Conservation (phyloP, 2,888 invertebrate species). For the Liopterus haemorrhoidalis region DNA sequence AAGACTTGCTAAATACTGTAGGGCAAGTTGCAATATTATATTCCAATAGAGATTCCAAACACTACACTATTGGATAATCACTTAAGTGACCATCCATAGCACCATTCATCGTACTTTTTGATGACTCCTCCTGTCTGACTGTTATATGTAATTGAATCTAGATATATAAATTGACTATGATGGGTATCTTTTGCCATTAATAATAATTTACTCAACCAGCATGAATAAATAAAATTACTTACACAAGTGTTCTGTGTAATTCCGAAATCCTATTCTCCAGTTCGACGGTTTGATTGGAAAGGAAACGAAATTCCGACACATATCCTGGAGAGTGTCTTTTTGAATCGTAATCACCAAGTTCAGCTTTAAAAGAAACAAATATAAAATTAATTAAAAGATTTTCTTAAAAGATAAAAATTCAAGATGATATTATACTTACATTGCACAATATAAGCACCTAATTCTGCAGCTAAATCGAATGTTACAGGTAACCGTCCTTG, state of each 20-base stretch:
- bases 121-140: too few relatives aligned
- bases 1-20: too few relatives aligned
- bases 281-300: conserved; percentile 87
- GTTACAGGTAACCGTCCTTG: conserved; percentile 88
- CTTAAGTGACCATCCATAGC: too few relatives aligned
- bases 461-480: conserved; percentile 85
- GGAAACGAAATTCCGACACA: conserved; percentile 89
- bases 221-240: conserved; percentile 44
- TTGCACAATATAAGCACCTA: conserved; percentile 89
- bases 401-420: background rate
- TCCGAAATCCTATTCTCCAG: conserved; percentile 82
- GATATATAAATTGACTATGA: background rate
- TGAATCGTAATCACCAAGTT: conserved; percentile 90
- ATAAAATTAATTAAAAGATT: conserved; percentile 2
- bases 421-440: conserved; percentile 60
- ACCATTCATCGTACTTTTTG: too few relatives aligned
- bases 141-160: too few relatives aligned
- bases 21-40: too few relatives aligned
- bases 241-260: conserved; percentile 83
- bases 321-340: conserved; percentile 83
- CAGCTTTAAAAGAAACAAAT: conserved; percentile 59
- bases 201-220: background rate
- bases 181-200: conserved; percentile 4
- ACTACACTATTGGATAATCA: too few relatives aligned
- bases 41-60: too few relatives aligned